phyloP scores from a whole-genome alignment of 64 coral and sea anemone genomes.

The Stylophora pistillata region DNA sequence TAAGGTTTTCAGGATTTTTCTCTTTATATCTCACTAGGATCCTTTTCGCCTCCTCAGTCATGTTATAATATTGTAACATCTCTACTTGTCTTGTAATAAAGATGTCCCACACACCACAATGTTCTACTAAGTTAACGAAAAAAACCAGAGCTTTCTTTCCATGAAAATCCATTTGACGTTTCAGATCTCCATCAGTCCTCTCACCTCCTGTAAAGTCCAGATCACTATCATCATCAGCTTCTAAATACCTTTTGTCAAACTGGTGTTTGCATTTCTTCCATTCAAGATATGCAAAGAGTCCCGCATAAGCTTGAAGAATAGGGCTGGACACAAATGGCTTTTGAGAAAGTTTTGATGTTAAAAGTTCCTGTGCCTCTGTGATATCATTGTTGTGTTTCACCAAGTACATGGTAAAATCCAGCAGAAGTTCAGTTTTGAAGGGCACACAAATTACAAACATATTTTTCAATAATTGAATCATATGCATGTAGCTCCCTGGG shows the following conservation, averaged over 20 bases:
- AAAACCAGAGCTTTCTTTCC: constrained; percentile 60
- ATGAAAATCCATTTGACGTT: constrained; percentile 65
- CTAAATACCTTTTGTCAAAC: not conserved
- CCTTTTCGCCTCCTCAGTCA: constrained; percentile 36
- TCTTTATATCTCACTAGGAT: constrained; percentile 70
- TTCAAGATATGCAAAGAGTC: constrained; percentile 68
- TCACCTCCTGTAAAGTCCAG: not conserved
- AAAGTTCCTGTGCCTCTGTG: constrained; percentile 75
- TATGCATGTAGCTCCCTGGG: constrained; percentile 44
- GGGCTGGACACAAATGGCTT: constrained; percentile 48
- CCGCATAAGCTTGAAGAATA: constrained; percentile 69
- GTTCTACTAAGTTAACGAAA: constrained; percentile 64
- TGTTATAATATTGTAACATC: constrained; percentile 65
- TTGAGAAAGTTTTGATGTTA: constrained; percentile 62
- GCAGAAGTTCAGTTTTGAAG: constrained; percentile 69
- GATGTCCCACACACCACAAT: constrained; percentile 74
- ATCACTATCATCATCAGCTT: not conserved
- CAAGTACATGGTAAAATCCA: constrained; percentile 81
- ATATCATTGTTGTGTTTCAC: constrained; percentile 66
- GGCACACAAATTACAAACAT: constrained; percentile 81
- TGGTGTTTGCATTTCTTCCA: constrained; percentile 55
- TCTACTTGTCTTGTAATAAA: constrained; percentile 81
- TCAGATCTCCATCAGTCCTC: not conserved
- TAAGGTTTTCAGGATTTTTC: constrained; percentile 84
- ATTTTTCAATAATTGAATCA: constrained; percentile 79